A percentile compares a stretch with the other conserved stretches of the same genome.
phyloP scores from a whole-genome alignment of 2,113 vertebrate species.

The Apaloderma vittatum region DNA sequence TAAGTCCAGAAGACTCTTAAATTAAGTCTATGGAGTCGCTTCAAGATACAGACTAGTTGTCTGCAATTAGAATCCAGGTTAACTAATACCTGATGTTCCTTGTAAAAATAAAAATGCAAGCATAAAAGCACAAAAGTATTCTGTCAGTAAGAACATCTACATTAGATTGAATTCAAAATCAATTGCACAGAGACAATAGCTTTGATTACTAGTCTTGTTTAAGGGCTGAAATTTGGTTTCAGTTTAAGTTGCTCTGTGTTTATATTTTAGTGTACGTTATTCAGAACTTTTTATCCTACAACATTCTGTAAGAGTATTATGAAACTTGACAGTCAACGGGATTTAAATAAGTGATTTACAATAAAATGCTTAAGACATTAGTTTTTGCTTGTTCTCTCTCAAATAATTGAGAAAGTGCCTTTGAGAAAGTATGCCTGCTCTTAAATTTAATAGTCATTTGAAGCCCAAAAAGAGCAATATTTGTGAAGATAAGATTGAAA shows the following conservation, averaged over 20 bases:
- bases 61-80: background rate
- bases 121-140: background rate
- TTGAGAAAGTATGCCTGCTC: background rate
- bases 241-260: background rate
- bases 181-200: background rate
- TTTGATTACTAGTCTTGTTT: background rate
- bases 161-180: background rate
- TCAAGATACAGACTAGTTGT: background rate
- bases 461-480: background rate
- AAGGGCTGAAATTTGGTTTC: background rate
- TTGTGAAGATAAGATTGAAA: background rate
- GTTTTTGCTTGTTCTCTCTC: background rate
- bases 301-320: background rate
- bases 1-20: background rate
- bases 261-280: background rate
- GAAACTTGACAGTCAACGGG: background rate
- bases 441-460: background rate
- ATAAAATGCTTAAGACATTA: background rate
- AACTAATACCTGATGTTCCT: background rate
- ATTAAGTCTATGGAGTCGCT: background rate
- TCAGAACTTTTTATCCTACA: background rate
- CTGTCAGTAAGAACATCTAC: background rate
- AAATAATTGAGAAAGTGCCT: background rate
- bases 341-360: background rate
- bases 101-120: background rate